Evolutionary conservation across 1,140 invertebrate genomes (phyloP), one percentile per base, ranked within the genome.

Genomic region (Hestina assimilis): DNA sequence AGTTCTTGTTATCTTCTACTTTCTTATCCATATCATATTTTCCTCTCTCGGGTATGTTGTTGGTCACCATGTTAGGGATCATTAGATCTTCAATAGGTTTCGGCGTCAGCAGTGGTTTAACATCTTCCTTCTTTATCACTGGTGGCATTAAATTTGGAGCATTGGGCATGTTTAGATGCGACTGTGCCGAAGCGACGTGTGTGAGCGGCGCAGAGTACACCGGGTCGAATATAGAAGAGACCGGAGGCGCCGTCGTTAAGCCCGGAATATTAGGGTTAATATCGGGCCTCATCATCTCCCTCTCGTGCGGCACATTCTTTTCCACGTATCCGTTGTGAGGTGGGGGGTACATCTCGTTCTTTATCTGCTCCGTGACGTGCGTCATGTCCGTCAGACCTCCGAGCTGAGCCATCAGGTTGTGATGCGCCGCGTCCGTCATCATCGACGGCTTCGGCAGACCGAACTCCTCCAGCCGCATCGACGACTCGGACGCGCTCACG

Each of bases 141-240:
- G 90, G 90, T 5, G 89, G 77, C 52, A 90, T 80, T 50, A 89
- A 69, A 71, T 85, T 86, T 8, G 90, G 87, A 48, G 89, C 80
- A 35, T 83, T 65, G 0, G 70, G 59, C 23, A 78, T 59, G 46
- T 73, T 69, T 23, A 89, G 87, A 40, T 90, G 90, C 9, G 92
- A 55, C n/a, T 89, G 87, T 0, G 89, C 74, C 15, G 91, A 89
- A 2, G 88, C 83, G 2, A 82, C 73, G 61, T 79, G 75, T 31
- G 82, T 75, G 58, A 76, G 75, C 15, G 79, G 72, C 8, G 81
- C 66, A 9, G 89, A 75, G 15, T 90, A 90, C 14, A 92, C 47
- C 0, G 92, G 91, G 76, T 94, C 93, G 59, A 94, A 94, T 56
- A 94, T 92, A 1, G 93, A 93, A 0, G 90, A 71, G 53, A 93